A percentile compares a stretch with the other conserved stretches of the same genome.
Evolutionary conservation across 2,113 vertebrate genomes (phyloP).

Genomic region (Pithys albifrons): DNA sequence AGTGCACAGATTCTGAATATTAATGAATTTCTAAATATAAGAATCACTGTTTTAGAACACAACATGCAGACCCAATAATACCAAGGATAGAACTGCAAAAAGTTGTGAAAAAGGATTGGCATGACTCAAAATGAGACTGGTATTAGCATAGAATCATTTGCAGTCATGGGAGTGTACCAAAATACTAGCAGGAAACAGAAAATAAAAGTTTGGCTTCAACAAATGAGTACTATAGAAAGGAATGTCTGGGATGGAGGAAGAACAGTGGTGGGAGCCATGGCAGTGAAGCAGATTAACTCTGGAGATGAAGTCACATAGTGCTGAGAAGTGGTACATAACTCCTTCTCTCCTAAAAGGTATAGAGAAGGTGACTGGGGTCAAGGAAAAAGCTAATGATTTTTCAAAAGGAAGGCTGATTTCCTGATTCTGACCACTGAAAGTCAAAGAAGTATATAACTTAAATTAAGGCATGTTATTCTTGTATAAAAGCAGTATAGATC

Average conservation of each 20-base stretch:
- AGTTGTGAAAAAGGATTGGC: neutral
- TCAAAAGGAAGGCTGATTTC: neutral
- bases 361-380: neutral
- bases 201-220: neutral
- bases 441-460: neutral
- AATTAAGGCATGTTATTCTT: neutral
- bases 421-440: neutral
- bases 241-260: neutral
- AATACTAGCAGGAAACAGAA: neutral
- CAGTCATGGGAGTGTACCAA: neutral
- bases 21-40: slow-evolving; percentile 60
- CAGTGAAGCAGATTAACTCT: neutral
- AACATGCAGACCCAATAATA: neutral
- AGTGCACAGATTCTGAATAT: slow-evolving; percentile 38
- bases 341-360: neutral
- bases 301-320: neutral
- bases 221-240: neutral
- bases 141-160: neutral
- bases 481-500: neutral
- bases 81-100: slow-evolving; percentile 11
- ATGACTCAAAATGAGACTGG: neutral
- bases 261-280: neutral
- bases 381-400: neutral
- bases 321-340: neutral
- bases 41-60: neutral